Conservation (phyloP, 1,140 invertebrate species). For the Propsilocerus akamusi region DNA sequence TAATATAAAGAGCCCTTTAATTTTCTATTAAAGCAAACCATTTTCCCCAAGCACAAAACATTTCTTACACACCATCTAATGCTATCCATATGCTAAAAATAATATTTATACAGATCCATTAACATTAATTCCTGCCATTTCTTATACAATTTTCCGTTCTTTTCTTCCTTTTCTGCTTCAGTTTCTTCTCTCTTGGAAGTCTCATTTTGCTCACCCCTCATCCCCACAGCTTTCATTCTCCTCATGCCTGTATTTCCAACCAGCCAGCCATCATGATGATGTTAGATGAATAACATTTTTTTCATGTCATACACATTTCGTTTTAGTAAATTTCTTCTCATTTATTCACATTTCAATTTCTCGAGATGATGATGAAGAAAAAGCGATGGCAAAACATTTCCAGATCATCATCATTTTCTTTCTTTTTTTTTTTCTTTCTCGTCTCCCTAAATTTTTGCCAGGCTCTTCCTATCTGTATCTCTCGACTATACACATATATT, state of each 20-base stretch:
- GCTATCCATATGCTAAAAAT: conserved; percentile 1
- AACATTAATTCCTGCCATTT: conserved; percentile 4
- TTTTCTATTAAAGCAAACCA: not conserved
- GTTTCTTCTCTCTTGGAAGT: not conserved
- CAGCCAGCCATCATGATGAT: no score
- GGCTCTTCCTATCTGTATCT: not conserved
- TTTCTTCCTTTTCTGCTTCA: not conserved
- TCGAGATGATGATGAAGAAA: conserved; percentile 1
- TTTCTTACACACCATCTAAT: not conserved
- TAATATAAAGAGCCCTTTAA: conserved; percentile 2
- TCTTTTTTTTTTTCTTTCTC: not conserved
- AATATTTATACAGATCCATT: conserved; percentile 4
- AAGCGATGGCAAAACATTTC: not conserved
- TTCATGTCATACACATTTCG: not conserved
- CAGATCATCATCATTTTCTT: conserved; percentile 2
- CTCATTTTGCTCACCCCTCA: not conserved
- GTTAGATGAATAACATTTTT: not conserved
- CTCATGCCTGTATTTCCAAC: not conserved
- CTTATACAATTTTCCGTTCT: not conserved
- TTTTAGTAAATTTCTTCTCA: conserved; percentile 2
- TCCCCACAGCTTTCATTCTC: not conserved
- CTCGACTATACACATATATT: not conserved
- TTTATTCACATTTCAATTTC: conserved; percentile 3
- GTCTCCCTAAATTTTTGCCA: not conserved
- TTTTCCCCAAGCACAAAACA: not conserved